Evolutionary conservation across 2,888 invertebrate species (phyloP), one percentile per base, ranked within the genome.

Genomic region (Mythimna pallens): DNA sequence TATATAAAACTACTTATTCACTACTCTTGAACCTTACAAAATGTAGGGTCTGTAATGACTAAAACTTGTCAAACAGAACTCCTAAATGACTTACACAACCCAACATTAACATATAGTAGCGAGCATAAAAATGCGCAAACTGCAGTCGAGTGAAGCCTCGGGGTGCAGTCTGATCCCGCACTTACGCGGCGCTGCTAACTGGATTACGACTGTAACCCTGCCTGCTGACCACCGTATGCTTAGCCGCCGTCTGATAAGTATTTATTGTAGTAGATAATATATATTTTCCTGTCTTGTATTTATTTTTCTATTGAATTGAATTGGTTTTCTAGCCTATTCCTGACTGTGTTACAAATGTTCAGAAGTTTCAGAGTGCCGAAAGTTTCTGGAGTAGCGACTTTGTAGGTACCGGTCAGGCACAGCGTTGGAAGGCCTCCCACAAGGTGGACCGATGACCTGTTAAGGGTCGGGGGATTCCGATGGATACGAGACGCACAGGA

Each of bases 81-180:
- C n/a, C 55, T 66, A 78, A 78, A 69, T 25, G 59, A 62, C 68
- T 72, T 66, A 82, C n/a, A 43, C 59, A 64, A n/a, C 59, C 25
- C 22, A 34, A 47, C 61, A 66, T 62, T 59, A 22, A 57, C 34
- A 63, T 68, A 73, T 64, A 73, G 59, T 62, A 40, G 40, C 12
- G 43, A 36, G 69, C 68, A 81, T 70, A 74, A 62, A 78, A 77
- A 78, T 74, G 86, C 70, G 77, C 82, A 71, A 80, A 81, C 79
- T 85, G 85, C 87, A 87, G 34, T 84, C 78, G 77, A 80, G 65
- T 50, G 89, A 89, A 89, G 87, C 89, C 89, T 34, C 66, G 57
- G 73, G 68, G 75, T 76, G 64, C 67, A 62, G 82, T 70, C 79
- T 83, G 84, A 80, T 80, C 77, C 83, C 61, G 36, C 50, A 34